These are phyloP conservation scores for Drosophila nikananu DNA, from an alignment of 1,140 invertebrate genomes.

Conservation along the genomic window DNA sequence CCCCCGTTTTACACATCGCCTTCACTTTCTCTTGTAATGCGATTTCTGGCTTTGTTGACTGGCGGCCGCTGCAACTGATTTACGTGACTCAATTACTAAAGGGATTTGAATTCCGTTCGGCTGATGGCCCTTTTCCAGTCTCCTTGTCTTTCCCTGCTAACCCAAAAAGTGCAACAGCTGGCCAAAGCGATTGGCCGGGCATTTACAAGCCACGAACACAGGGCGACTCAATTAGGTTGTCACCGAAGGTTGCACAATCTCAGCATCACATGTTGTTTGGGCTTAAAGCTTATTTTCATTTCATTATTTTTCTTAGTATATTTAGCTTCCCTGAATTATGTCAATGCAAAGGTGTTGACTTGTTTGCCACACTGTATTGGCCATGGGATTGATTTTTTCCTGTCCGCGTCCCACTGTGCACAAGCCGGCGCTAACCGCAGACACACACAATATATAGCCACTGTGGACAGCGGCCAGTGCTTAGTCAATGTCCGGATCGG, in stretches of 20 bases:
- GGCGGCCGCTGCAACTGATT: conserved; percentile 58
- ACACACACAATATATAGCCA: conserved; percentile 66
- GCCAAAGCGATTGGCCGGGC: conserved; percentile 30
- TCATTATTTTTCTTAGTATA: too few species aligned
- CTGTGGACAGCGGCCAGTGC: conserved; percentile 61
- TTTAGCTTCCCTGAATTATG: not conserved
- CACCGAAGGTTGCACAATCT: not conserved
- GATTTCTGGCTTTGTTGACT: conserved; percentile 51
- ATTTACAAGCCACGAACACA: conserved; percentile 24
- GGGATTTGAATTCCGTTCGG: conserved; percentile 48
- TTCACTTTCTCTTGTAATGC: conserved; percentile 50
- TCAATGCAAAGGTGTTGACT: not conserved
- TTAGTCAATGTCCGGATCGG: conserved; percentile 71
- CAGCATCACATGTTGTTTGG: not conserved
- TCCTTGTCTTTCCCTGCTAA: not conserved
- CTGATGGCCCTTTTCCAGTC: conserved; percentile 9
- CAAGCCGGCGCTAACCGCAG: conserved; percentile 38
- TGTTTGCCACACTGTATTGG: not conserved
- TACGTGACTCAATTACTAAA: conserved; percentile 80
- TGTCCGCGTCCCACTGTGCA: not conserved
- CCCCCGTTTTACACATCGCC: not conserved
- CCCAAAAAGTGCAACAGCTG: conserved; percentile 38
- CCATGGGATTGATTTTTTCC: not conserved
- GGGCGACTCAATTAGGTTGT: conserved; percentile 10
- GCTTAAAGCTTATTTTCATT: not conserved